Percentiles rank a stretch among this genome's conserved stretches.
Evolutionary conservation across 2,888 invertebrate genomes (phyloP).

Genomic region (Polydrusus pterygomalis): DNA sequence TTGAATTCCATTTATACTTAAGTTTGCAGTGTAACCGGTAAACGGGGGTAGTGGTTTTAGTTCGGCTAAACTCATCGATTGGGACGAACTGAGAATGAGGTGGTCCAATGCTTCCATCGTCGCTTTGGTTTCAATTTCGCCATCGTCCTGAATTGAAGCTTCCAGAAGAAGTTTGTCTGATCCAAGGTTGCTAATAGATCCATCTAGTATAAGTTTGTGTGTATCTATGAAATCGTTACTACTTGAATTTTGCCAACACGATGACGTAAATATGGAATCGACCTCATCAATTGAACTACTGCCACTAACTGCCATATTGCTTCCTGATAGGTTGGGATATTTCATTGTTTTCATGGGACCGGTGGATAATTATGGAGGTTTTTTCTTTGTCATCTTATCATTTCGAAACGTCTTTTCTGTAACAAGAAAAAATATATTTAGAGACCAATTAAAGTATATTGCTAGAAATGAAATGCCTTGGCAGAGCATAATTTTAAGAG

Average conservation of each 20-base stretch:
- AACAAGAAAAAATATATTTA: slow-evolving; percentile 28
- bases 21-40: slow-evolving; percentile 88
- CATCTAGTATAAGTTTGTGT: slow-evolving; percentile 75
- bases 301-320: slow-evolving; percentile 70
- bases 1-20: slow-evolving; percentile 91
- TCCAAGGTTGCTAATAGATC: slow-evolving; percentile 74
- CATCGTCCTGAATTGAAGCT: slow-evolving; percentile 73
- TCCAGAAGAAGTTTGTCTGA: slow-evolving; percentile 75
- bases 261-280: slow-evolving; percentile 83
- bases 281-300: slow-evolving; percentile 74
- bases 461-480: no score
- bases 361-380: slow-evolving; percentile 36
- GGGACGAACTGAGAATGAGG: slow-evolving; percentile 74
- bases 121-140: slow-evolving; percentile 70
- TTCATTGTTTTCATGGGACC: slow-evolving; percentile 65
- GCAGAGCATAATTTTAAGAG: no score
- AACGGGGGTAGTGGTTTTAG: slow-evolving; percentile 91
- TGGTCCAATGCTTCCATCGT: slow-evolving; percentile 82
- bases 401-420: slow-evolving; percentile 27
- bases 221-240: slow-evolving; percentile 75
- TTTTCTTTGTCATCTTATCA: slow-evolving; percentile 50
- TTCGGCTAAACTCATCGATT: slow-evolving; percentile 83
- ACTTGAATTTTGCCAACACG: slow-evolving; percentile 79
- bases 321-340: slow-evolving; percentile 70
- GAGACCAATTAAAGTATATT: background rate